Percentiles rank a stretch among this genome's conserved stretches.
These are phyloP conservation scores for Meriones unguiculatus DNA, from an alignment of 2,113 vertebrate species.

Conservation along the genomic window DNA sequence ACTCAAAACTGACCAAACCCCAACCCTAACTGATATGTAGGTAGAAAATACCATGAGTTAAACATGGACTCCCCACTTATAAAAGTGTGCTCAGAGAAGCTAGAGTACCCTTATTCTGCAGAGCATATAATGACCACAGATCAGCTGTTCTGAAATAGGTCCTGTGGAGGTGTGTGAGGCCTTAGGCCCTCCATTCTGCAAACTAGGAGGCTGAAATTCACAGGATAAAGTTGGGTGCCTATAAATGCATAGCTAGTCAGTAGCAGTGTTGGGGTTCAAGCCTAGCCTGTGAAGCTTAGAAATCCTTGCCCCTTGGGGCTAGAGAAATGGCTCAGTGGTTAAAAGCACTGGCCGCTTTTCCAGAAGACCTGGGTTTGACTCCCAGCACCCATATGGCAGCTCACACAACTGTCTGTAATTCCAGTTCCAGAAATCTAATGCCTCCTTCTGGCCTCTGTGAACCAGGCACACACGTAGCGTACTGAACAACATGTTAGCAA, in stretches of 20 bases:
- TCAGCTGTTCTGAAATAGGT: neutral
- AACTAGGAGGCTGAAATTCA: neutral
- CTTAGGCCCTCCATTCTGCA: neutral
- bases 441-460: neutral
- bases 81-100: neutral
- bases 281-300: neutral
- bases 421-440: neutral
- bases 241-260: neutral
- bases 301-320: neutral
- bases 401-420: neutral
- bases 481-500: neutral
- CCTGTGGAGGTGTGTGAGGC: neutral
- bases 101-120: neutral
- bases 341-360: neutral
- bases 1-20: neutral
- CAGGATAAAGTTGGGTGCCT: neutral
- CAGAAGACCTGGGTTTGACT: neutral
- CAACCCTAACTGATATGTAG: neutral
- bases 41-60: neutral
- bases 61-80: neutral
- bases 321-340: neutral
- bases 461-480: neutral
- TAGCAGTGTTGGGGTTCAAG: neutral
- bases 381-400: neutral
- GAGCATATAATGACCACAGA: neutral